Base-by-base conservation (phyloP, 2,888 invertebrate genomes). In the Nineta flava region DNA sequence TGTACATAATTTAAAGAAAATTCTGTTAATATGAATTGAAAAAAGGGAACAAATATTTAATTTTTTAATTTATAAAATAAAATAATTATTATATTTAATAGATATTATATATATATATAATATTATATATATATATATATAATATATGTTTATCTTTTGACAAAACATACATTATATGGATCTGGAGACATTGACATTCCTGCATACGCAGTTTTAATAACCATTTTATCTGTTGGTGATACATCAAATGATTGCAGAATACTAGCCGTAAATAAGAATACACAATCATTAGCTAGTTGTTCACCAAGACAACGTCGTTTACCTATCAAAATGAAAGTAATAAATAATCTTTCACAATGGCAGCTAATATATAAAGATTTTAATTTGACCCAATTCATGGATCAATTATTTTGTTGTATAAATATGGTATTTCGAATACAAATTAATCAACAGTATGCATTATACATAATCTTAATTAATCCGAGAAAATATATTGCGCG, bases 231-330 rank as follows among this genome's bases (percentile, higher is more conserved):
- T 2, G 63, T 59, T 19, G 71, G 61, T 44, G 63, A 57, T 13
- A 81, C 58, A 15, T 63, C 59, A 59, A 70, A 81, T 48, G 69
- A 69, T 56, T 77, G 72, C 57, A 82, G 62, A 31, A 82, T 69
- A 38, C 75, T 74, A 0, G 71, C 68, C 50, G 81, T 75, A 56
- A 79, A 71, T 45, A 79, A 63, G 59, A 80, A 82, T 7, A 81
- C 60, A 53, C 77, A 76, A 1, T 72, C 70, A 51, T 70, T 71
- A 1, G 81, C 82, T 52, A 83, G 60, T 1, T 71, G 63, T 61
- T 82, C 79, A 1, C 81, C 83, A 1, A 79, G 66, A 57, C 83
- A 83, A 52, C 79, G 71, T 57, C 82, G 67, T 56, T 70, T 71
- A 2, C 82, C 82, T 73, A 67, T 56, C 62, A 65, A n/a, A n/a